These are phyloP conservation scores for Callosobruchus maculatus DNA, from an alignment of 2,888 invertebrate species.

Conservation along the genomic window DNA sequence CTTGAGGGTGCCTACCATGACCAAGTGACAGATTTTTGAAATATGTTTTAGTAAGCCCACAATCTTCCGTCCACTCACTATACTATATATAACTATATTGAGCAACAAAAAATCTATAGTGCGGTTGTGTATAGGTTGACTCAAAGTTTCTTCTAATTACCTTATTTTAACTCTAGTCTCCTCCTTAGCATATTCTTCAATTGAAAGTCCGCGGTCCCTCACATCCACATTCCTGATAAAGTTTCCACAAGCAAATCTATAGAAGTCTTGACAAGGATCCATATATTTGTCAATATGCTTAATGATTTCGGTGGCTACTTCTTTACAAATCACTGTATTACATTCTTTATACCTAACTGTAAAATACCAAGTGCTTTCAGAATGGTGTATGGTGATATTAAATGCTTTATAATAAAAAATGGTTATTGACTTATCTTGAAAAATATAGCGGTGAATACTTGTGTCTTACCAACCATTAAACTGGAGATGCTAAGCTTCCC, in stretches of 20 bases:
- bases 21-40: too few species aligned
- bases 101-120: too few species aligned
- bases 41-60: too few species aligned
- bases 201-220: background rate
- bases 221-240: slow-evolving; percentile 67
- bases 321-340: slow-evolving; percentile 29
- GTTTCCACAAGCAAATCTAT: slow-evolving; percentile 70
- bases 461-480: too few species aligned
- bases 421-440: too few species aligned
- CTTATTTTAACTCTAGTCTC: background rate
- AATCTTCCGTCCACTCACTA: too few species aligned
- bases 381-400: background rate
- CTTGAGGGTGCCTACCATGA: too few species aligned
- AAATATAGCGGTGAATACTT: too few species aligned
- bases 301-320: slow-evolving; percentile 61
- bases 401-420: background rate
- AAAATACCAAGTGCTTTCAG: slow-evolving; percentile 5
- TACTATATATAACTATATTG: too few species aligned
- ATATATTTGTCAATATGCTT: slow-evolving; percentile 62
- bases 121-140: too few species aligned
- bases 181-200: background rate
- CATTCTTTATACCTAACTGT: slow-evolving; percentile 30
- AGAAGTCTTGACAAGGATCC: slow-evolving; percentile 76
- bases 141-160: background rate
- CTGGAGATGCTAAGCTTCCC: too few species aligned